Evolutionary conservation across 2,113 vertebrate species (phyloP), one percentile per base, ranked within the genome.

Genomic region (Brienomyrus longianalis): DNA sequence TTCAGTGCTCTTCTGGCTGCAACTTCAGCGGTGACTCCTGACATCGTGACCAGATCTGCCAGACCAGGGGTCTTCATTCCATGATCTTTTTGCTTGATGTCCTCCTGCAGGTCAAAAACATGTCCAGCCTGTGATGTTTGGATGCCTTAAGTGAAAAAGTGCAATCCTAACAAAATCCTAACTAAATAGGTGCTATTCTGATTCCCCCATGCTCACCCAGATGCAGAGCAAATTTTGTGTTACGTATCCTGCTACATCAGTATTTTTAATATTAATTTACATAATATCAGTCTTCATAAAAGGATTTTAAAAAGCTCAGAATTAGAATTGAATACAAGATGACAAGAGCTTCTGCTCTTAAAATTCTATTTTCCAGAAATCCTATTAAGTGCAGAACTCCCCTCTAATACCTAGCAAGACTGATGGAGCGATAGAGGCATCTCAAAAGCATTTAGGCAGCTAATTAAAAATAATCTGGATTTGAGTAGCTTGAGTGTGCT

Each of bases 311-410:
- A 35, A 80, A n/a, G 50, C 84, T 86, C 23, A 2, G 17, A 80
- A 80, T 35, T 31, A 15, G 39, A 43, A 80, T 52, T 31, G n/a
- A 86, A 86, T 23, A 86, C 84, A 86, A 52, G 15, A 86, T 86
- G 84, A 86, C 84, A 86, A 86, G 84, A 48, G 50, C 84, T 54
- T 52, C 84, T 86, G 84, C 84, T 86, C 27, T 86, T 86, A 54
- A 86, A 52, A 86, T 86, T 17, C 84, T 17, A 35, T 54, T 86
- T 52, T 51, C 47, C n/a, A 31, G 45, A 54, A 86, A 86, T 31
- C 84, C 84, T n/a, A 51, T 86, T 27, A 86, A 52, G n/a, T 80
- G 35, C 15, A 43, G 23, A 50, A 85, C 83, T 85, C 19, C 21
- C 83, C 45, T 85, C 21, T 48, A 85, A 85, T 50, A 85, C 45